phyloP scores from a whole-genome alignment of 2,888 invertebrate species.

The Autographa pulchrina region DNA sequence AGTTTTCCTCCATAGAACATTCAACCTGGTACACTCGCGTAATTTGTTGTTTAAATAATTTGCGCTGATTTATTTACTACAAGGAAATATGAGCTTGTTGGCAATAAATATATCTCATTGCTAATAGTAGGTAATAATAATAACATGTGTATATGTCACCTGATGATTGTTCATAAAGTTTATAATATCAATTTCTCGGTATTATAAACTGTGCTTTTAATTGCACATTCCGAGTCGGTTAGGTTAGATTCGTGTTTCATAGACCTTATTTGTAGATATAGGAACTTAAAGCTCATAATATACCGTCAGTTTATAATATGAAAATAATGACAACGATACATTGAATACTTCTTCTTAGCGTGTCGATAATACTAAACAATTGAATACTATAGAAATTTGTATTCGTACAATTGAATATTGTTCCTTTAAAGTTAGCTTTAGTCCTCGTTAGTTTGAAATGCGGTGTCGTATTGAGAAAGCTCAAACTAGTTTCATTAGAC shows the following conservation, averaged over 20 bases:
- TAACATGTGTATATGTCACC: constrained; percentile 1
- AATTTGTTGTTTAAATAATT: constrained; percentile 9
- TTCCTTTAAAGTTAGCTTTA: constrained; percentile 25
- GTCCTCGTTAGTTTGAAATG: not conserved
- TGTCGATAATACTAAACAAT: no score
- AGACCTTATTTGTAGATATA: no score
- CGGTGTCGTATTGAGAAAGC: constrained; percentile 46
- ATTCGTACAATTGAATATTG: not conserved
- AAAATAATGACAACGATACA: not conserved
- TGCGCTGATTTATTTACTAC: constrained; percentile 25
- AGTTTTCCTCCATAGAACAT: constrained; percentile 33
- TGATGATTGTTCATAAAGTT: constrained; percentile 12
- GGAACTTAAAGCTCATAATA: no score
- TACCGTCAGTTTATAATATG: no score
- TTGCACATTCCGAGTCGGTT: no score
- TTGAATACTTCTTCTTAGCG: no score
- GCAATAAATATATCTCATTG: constrained; percentile 30
- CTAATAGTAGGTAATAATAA: constrained; percentile 45
- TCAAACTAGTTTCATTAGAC: constrained; percentile 26
- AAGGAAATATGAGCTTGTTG: constrained; percentile 35
- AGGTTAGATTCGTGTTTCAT: no score
- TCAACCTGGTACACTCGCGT: constrained; percentile 31
- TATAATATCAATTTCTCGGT: no score
- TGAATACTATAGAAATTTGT: not conserved
- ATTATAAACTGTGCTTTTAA: no score